Percentiles rank a stretch among this genome's conserved stretches.
These are phyloP conservation scores for Rutpela maculata DNA, from an alignment of 2,888 invertebrate genomes.

Conservation along the genomic window DNA sequence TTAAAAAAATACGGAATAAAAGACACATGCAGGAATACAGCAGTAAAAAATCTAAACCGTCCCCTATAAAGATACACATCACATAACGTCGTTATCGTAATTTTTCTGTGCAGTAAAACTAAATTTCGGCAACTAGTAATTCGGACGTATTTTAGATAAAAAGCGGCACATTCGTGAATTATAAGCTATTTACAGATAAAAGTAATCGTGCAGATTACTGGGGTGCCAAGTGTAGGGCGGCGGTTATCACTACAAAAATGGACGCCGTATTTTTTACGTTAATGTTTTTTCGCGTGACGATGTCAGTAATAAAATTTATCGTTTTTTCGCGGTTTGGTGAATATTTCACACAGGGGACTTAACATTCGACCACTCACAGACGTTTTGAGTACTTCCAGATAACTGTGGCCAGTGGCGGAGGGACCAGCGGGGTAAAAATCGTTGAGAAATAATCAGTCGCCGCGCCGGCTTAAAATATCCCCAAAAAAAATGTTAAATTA, in stretches of 20 bases:
- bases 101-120: constrained; percentile 19
- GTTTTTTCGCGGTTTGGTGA: constrained; percentile 61
- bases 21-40: too few relatives aligned
- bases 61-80: background rate
- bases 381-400: constrained; percentile 43
- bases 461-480: too few relatives aligned
- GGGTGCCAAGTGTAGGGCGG: constrained; percentile 39
- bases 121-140: constrained; percentile 31
- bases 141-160: constrained; percentile 46
- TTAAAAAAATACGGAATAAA: too few relatives aligned
- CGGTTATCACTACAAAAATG: constrained; percentile 64
- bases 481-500: too few relatives aligned
- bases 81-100: constrained; percentile 1
- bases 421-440: background rate
- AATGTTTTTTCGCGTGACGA: constrained; percentile 66
- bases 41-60: background rate
- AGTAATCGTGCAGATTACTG: constrained; percentile 54
- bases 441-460: background rate
- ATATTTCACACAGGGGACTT: constrained; percentile 59
- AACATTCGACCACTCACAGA: constrained; percentile 40
- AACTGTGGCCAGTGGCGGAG: constrained; percentile 44
- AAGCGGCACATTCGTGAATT: constrained; percentile 34
- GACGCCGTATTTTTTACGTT: constrained; percentile 64
- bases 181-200: constrained; percentile 53
- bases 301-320: constrained; percentile 64